Conservation (phyloP, 2,888 invertebrate species). For the Sinelater perroti region DNA sequence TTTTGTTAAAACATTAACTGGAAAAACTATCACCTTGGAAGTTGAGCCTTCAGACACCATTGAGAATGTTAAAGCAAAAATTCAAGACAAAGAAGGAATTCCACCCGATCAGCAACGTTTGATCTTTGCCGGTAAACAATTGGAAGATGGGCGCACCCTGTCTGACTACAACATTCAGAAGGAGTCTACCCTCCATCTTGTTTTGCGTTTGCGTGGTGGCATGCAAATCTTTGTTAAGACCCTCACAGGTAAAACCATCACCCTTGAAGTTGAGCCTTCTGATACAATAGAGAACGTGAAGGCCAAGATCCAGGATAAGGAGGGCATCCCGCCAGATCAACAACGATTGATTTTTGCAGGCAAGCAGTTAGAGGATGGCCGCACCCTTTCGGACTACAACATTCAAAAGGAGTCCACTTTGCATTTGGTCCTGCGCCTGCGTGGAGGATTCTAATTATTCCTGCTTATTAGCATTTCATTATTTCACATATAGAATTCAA, state of each 20-base stretch:
- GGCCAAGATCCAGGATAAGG: constrained; percentile 64
- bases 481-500: constrained; percentile 18
- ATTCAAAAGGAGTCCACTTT: constrained; percentile 68
- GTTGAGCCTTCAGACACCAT: constrained; percentile 70
- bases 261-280: constrained; percentile 67
- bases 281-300: constrained; percentile 72
- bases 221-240: constrained; percentile 72
- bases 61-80: constrained; percentile 69
- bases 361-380: constrained; percentile 72
- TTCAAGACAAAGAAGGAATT: constrained; percentile 67
- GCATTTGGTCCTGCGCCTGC: constrained; percentile 65
- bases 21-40: constrained; percentile 66
- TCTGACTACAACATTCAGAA: constrained; percentile 72
- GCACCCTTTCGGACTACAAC: constrained; percentile 70
- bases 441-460: constrained; percentile 58
- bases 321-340: constrained; percentile 72
- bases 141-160: constrained; percentile 71
- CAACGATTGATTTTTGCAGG: constrained; percentile 79
- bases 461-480: constrained; percentile 3
- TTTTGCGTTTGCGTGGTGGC: constrained; percentile 66
- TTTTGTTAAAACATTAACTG: constrained; percentile 66
- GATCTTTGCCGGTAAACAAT: constrained; percentile 80
- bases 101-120: constrained; percentile 71
- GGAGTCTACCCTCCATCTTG: constrained; percentile 65
- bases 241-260: constrained; percentile 66